phyloP scores from a whole-genome alignment of 1,140 invertebrate species.

The Cherax quadricarinatus region DNA sequence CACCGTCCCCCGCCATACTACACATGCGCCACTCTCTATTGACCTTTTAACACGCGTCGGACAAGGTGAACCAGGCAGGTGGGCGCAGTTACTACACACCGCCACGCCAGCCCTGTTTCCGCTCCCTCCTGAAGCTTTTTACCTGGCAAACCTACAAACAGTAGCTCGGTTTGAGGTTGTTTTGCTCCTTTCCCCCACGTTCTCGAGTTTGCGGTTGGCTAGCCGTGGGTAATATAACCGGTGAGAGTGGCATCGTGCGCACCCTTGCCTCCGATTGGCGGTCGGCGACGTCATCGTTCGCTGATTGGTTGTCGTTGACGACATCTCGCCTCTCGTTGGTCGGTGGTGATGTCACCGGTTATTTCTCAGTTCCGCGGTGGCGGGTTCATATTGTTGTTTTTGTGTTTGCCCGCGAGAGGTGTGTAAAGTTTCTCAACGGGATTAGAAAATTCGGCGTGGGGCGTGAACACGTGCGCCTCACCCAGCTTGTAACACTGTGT shows the following conservation, averaged over 20 bases:
- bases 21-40: conserved; percentile 25
- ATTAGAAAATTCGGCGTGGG: not conserved
- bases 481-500: not conserved
- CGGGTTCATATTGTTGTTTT: not conserved
- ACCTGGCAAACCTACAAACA: not conserved
- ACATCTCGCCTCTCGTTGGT: conserved; percentile 7
- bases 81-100: not conserved
- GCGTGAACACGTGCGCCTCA: not conserved
- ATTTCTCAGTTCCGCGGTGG: conserved; percentile 24
- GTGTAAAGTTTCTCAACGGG: conserved; percentile 5
- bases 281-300: not conserved
- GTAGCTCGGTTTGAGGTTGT: not conserved
- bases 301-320: conserved; percentile 16
- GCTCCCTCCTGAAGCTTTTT: not conserved
- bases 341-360: conserved; percentile 24
- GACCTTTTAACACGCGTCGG: conserved; percentile 18
- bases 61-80: conserved; percentile 39
- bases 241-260: no score
- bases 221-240: no score
- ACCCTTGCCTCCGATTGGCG: not conserved
- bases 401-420: not conserved
- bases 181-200: not conserved
- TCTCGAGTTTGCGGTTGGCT: not conserved
- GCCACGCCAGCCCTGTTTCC: not conserved
- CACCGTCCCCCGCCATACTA: not conserved